Evolutionary conservation across 2,888 invertebrate genomes (phyloP), one percentile per base, ranked within the genome.

Genomic region (Dysmachus trigonus): DNA sequence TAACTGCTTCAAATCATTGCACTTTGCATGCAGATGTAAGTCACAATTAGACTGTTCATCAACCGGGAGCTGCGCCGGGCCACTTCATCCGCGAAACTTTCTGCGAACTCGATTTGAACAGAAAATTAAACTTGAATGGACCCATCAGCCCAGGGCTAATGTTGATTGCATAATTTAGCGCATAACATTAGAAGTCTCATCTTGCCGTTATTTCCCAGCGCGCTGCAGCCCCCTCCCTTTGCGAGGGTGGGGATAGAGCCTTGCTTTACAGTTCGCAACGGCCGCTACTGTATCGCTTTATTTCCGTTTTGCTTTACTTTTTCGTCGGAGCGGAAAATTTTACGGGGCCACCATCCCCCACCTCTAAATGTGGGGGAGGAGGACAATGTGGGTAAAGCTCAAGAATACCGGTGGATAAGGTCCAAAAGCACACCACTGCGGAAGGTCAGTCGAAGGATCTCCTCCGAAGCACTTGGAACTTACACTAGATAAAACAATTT

Each of bases 141-240:
- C 27, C 83, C 83, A 83, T 83, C 72, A 83, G 41, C 72, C 33
- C 38, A 30, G 72, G 83, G 83, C 83, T 83, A 83, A 83, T 88
- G 88, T 88, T 88, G 88, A 89, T 89, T 89, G 89, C 89, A 89
- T 89, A 89, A 89, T 89, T 89, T 89, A 89, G 88, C 89, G 88
- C 88, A 87, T 88, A 89, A 89, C 89, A 88, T 86, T 88, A 88
- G 88, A 72, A 83, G 72, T 83, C 41, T 71, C 83, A 72, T 83
- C 83, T 83, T 41, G 72, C 15, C 72, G 38, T 83, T 83, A 83
- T 83, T 83, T 83, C 83, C 83, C 83, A 83, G 72, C 72, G 83
- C 22, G 41, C 38, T 82, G n/a, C 76, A 22, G 8, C 35, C n/a
- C 76, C 10, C 5, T 22, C 18, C n/a, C 6, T n/a, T 18, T 15